Base-by-base conservation (phyloP, 2,113 vertebrate species). In the Peromyscus californicus region DNA sequence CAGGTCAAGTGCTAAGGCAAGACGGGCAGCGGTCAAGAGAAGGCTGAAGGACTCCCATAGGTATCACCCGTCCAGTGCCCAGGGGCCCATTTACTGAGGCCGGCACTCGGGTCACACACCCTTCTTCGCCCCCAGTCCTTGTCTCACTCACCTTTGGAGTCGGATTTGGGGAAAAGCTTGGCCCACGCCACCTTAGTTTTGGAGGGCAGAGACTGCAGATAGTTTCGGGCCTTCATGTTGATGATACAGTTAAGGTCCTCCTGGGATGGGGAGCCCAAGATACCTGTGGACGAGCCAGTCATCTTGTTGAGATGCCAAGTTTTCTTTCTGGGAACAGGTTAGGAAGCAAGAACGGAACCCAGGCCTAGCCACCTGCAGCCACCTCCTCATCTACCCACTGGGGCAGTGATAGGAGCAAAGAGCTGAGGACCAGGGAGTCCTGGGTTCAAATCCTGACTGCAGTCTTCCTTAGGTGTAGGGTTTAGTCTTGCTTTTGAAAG, bases 171-270 rank as follows among this genome's bases (percentile, higher is more conserved):
- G 95, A 99, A 99, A 9, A 99, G 98, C 92, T 98, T 99, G 88
- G 98, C 97, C 99, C 99, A 99, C 7, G 99, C 99, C 97, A 99
- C 98, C 98, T 98, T 99, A 96, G 98, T 98, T 97, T 99, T 99
- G 36, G 98, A 96, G 7, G 99, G 99, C 80, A 99, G 98, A 91
- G 99, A 99, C 98, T 99, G 99, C 94, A 99, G 98, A 97, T 99
- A 99, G 98, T 99, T 99, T 94, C 99, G 98, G 8, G 99, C 99
- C 98, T 99, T 99, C 98, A 98, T 98, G 98, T 99, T 99, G 97
- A 99, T 99, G 97, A 99, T 99, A 97, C 99, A 99, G 83, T 99
- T 99, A 96, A 99, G 98, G 97, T 99, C 99, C 51, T 99, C 99
- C 92, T 98, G 98, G 96, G 99, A 98, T 2, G 99, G 99, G 86